Conservation (phyloP, 2,888 invertebrate genomes). For the Poecilobothrus nobilitatus region DNA sequence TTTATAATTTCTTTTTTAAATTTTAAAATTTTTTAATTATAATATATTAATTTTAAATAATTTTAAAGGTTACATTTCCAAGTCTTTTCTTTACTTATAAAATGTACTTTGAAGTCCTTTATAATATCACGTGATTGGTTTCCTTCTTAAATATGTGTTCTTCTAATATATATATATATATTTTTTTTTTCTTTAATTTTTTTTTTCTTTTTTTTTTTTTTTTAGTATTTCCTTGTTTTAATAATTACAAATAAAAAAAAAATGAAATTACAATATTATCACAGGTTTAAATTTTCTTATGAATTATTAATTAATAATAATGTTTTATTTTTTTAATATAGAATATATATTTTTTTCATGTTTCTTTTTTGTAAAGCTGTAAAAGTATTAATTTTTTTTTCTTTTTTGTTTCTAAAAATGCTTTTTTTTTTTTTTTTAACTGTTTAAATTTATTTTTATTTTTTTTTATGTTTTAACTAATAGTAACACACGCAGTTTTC, state of each 20-base stretch:
- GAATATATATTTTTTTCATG: background rate
- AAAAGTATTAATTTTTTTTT: background rate
- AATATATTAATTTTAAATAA: background rate
- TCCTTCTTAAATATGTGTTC: constrained; percentile 3
- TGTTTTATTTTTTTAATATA: background rate
- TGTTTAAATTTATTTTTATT: background rate
- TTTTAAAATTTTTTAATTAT: background rate
- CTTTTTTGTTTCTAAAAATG: background rate
- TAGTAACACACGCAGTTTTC: constrained; percentile 3
- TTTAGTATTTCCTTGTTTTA: background rate
- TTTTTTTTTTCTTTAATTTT: background rate
- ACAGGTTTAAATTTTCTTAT: constrained; percentile 9
- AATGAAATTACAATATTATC: constrained; percentile 10
- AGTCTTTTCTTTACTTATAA: constrained; percentile 11
- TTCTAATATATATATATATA: background rate
- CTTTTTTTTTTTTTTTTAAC: constrained; percentile 5
- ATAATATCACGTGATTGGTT: constrained; percentile 9
- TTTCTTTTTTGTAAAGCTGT: constrained; percentile 5
- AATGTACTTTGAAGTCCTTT: constrained; percentile 8
- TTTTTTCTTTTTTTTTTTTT: background rate
- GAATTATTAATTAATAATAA: background rate
- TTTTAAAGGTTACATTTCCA: constrained; percentile 10
- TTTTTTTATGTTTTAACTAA: background rate
- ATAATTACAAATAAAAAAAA: constrained; percentile 9
- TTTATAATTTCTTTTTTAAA: background rate